A percentile compares a stretch with the other conserved stretches of the same genome.
Conservation (phyloP, 2,888 invertebrate genomes). For the Cyaniris semiargus region DNA sequence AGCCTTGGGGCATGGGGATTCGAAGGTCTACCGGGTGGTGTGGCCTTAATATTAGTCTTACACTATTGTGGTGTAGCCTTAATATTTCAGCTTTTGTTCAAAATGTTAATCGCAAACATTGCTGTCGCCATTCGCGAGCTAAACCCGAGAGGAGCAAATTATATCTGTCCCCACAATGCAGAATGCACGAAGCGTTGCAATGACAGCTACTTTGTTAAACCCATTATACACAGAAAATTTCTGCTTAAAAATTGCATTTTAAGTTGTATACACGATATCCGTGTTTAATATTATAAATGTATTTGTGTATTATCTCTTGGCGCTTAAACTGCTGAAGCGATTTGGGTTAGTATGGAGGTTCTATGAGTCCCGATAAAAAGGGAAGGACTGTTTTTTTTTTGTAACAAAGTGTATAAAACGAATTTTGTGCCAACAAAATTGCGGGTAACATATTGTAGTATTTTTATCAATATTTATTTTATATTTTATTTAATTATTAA, state of each 20-base stretch:
- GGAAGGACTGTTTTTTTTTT: too few relatives aligned
- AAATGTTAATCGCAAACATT: background rate
- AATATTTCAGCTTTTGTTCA: background rate
- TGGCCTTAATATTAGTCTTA: background rate
- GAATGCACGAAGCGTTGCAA: slow-evolving; percentile 1
- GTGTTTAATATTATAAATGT: background rate
- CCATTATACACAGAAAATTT: background rate
- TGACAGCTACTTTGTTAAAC: slow-evolving; percentile 6
- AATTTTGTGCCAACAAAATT: too few relatives aligned
- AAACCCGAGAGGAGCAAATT: background rate
- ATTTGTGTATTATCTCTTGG: background rate
- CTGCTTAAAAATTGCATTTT: background rate
- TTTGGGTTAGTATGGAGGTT: too few relatives aligned
- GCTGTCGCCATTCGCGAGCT: background rate
- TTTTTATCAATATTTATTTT: too few relatives aligned
- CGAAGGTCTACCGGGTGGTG: too few relatives aligned
- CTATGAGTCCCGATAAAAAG: too few relatives aligned
- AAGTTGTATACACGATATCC: background rate
- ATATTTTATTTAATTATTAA: too few relatives aligned
- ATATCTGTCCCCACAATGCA: background rate
- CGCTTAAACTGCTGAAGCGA: background rate
- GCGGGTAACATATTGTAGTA: too few relatives aligned
- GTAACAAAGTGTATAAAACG: too few relatives aligned
- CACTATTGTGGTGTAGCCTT: background rate
- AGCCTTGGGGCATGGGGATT: too few relatives aligned